Evolutionary conservation across 2,113 vertebrate genomes (phyloP).

Genomic region (Xyliphius kryptos): DNA sequence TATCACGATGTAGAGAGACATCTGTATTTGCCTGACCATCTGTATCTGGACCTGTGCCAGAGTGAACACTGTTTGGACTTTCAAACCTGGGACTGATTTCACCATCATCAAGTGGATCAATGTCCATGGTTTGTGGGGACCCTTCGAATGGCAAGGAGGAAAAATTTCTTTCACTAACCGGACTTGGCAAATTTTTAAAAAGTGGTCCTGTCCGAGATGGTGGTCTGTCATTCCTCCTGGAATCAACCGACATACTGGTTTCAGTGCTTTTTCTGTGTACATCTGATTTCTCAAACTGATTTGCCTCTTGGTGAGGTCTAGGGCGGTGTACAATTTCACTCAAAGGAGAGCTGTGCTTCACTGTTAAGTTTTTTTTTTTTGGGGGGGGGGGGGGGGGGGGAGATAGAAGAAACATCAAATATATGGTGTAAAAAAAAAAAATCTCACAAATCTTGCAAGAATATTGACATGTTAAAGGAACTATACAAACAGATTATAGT

Average conservation of each 20-base stretch:
- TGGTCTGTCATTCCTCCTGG: slow-evolving; percentile 45
- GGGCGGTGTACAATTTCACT: slow-evolving; percentile 64
- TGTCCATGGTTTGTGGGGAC: slow-evolving; percentile 40
- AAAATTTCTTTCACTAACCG: slow-evolving; percentile 64
- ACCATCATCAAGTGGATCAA: slow-evolving; percentile 47
- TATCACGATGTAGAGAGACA: slow-evolving; percentile 22
- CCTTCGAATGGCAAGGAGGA: slow-evolving; percentile 48
- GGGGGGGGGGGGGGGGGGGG: neutral
- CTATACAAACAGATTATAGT: no score
- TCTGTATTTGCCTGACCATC: slow-evolving; percentile 40
- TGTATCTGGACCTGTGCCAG: slow-evolving; percentile 44
- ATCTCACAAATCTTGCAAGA: slow-evolving; percentile 17
- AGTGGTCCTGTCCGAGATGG: slow-evolving; percentile 26
- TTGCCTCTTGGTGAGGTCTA: slow-evolving; percentile 67
- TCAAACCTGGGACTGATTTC: slow-evolving; percentile 65
- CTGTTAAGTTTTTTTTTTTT: slow-evolving; percentile 51
- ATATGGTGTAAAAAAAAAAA: slow-evolving; percentile 3
- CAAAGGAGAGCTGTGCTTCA: slow-evolving; percentile 63
- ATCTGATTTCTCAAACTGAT: slow-evolving; percentile 72
- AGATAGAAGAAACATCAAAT: neutral
- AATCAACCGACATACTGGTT: slow-evolving; percentile 50
- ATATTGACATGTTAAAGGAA: neutral
- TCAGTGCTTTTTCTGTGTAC: slow-evolving; percentile 70
- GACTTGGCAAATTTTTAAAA: slow-evolving; percentile 59
- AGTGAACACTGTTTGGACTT: slow-evolving; percentile 67